Percentiles rank a stretch among this genome's conserved stretches.
Conservation (phyloP, 53 echinoderm and acorn worm genomes). For the Luidia sarsii region DNA sequence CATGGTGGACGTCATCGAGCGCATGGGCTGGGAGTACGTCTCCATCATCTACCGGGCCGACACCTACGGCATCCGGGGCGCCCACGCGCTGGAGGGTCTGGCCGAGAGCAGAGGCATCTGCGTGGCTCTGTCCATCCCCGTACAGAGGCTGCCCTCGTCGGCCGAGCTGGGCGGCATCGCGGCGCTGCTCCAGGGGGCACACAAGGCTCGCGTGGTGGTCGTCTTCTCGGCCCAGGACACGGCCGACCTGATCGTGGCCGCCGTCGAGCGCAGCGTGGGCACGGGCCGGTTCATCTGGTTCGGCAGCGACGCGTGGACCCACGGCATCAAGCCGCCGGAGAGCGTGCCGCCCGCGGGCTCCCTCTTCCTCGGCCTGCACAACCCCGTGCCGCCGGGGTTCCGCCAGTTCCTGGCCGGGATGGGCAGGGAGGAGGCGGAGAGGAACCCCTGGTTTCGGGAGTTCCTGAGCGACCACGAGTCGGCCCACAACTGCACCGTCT, state of each 20-base stretch:
- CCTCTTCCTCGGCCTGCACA: constrained; percentile 7
- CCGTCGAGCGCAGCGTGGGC: not conserved
- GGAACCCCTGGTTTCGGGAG: constrained; percentile 45
- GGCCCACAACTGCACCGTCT: constrained; percentile 13
- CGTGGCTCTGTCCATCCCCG: constrained; percentile 42
- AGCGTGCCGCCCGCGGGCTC: constrained; percentile 1
- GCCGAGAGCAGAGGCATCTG: constrained; percentile 49
- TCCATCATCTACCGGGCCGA: constrained; percentile 25
- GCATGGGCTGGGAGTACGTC: constrained; percentile 37
- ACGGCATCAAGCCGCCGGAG: not conserved
- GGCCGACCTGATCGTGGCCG: not conserved
- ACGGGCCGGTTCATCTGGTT: constrained; percentile 23
- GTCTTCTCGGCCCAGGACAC: constrained; percentile 15
- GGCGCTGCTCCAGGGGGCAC: not conserved
- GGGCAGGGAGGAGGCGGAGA: not conserved
- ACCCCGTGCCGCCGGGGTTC: not conserved
- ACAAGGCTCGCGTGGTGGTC: constrained; percentile 38
- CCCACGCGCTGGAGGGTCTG: constrained; percentile 30
- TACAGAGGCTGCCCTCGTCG: constrained; percentile 4
- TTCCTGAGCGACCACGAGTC: constrained; percentile 19
- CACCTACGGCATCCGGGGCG: constrained; percentile 41
- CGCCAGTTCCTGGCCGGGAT: not conserved
- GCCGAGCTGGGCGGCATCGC: constrained; percentile 26
- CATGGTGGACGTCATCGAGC: constrained; percentile 29
- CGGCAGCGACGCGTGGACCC: constrained; percentile 26